Conservation (phyloP, 1,140 invertebrate species). For the Sarcophaga bullata region DNA sequence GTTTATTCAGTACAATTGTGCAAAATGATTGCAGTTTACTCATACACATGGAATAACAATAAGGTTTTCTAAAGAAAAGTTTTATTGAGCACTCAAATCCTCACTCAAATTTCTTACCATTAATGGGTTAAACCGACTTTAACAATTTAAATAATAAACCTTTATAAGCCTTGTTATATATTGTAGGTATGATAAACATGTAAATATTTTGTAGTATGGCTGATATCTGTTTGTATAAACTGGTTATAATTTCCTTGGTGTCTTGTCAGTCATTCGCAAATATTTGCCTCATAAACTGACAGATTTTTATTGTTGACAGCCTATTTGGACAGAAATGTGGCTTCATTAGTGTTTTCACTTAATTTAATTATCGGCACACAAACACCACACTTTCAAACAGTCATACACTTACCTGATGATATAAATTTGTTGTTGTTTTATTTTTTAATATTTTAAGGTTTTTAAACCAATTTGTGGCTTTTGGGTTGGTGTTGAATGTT, state of each 20-base stretch:
- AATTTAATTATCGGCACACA: neutral
- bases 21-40: too few relatives aligned
- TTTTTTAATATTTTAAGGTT: neutral
- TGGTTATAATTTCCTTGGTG: slow-evolving; percentile 18
- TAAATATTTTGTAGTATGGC: too few relatives aligned
- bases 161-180: neutral
- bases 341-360: slow-evolving; percentile 34
- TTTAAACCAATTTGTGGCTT: slow-evolving; percentile 23
- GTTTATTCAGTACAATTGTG: too few relatives aligned
- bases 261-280: slow-evolving; percentile 3
- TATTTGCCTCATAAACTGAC: slow-evolving; percentile 21
- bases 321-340: slow-evolving; percentile 32
- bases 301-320: slow-evolving; percentile 21
- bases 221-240: neutral
- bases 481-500: neutral
- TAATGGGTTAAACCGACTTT: neutral
- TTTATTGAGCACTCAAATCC: too few relatives aligned
- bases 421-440: neutral
- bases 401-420: neutral
- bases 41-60: too few relatives aligned
- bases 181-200: neutral
- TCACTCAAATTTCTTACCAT: neutral
- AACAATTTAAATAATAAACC: slow-evolving; percentile 1
- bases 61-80: too few relatives aligned
- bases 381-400: neutral